Evolutionary conservation across 92 coral and sea anemone species (phyloP).

Genomic region (Nematostella vectensis): DNA sequence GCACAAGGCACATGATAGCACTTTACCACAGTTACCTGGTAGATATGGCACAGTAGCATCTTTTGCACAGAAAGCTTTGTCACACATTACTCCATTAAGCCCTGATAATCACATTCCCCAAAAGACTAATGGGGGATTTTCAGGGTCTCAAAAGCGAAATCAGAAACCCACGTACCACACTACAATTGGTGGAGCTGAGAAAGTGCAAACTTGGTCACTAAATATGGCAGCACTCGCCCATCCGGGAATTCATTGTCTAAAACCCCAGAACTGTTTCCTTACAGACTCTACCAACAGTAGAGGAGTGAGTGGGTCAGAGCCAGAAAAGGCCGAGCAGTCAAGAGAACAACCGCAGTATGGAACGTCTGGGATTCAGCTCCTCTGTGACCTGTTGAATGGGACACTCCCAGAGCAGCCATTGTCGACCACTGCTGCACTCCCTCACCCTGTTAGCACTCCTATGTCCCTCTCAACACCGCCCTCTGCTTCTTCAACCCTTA

Average conservation of each 20-base stretch:
- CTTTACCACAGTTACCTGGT: background rate
- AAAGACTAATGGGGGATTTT: background rate
- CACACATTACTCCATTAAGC: slow-evolving; percentile 53
- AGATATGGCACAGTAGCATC: slow-evolving; percentile 20
- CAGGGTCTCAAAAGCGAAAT: background rate
- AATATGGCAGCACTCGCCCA: too few relatives aligned
- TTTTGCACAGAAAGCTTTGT: slow-evolving; percentile 43
- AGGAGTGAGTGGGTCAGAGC: background rate
- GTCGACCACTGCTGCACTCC: slow-evolving; percentile 8
- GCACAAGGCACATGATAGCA: background rate
- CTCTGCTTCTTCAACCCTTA: background rate
- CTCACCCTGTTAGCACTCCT: slow-evolving; percentile 10
- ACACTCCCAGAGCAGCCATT: slow-evolving; percentile 45
- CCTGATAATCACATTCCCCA: slow-evolving; percentile 1
- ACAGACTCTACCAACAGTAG: background rate
- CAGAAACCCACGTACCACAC: background rate
- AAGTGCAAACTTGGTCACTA: background rate
- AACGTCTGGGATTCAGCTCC: slow-evolving; percentile 59
- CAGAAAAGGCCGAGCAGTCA: background rate
- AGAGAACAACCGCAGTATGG: slow-evolving; percentile 7
- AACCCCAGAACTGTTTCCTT: background rate
- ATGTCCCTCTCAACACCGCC: slow-evolving; percentile 1
- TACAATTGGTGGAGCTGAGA: background rate
- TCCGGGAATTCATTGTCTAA: too few relatives aligned
- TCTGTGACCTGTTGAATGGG: slow-evolving; percentile 75